Evolutionary conservation across 2,888 invertebrate species (phyloP).

Genomic region (Elgonia sp.): DNA sequence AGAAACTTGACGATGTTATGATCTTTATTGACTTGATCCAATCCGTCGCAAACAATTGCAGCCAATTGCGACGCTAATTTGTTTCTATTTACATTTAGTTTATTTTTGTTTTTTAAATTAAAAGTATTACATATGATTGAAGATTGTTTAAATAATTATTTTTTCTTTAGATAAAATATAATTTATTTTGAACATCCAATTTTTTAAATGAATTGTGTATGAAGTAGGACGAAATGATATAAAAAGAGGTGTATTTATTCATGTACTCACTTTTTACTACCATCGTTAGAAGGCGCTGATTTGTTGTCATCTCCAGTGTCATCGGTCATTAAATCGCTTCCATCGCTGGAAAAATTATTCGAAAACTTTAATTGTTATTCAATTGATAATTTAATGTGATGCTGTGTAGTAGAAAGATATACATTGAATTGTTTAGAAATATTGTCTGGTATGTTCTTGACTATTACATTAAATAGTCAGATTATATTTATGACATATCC

Average conservation of each 20-base stretch:
- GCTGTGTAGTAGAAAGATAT: too few species aligned
- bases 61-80: neutral
- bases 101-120: neutral
- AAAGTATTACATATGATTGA: too few species aligned
- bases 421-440: too few species aligned
- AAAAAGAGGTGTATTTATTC: neutral
- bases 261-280: slow-evolving; percentile 90
- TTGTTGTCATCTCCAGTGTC: slow-evolving; percentile 91
- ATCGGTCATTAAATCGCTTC: slow-evolving; percentile 86
- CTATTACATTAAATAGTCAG: too few species aligned
- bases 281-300: slow-evolving; percentile 90
- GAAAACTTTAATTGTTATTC: neutral
- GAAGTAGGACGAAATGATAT: neutral
- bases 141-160: neutral
- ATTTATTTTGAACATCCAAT: too few species aligned
- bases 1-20: slow-evolving; percentile 34
- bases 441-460: too few species aligned
- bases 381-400: too few species aligned
- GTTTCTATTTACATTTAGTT: neutral
- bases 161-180: too few species aligned
- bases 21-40: slow-evolving; percentile 24
- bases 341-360: slow-evolving; percentile 87
- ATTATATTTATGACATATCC: too few species aligned
- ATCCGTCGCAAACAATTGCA: slow-evolving; percentile 13
- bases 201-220: neutral